Base-by-base conservation (phyloP, 2,113 vertebrate species). In the Ondatra zibethicus region DNA sequence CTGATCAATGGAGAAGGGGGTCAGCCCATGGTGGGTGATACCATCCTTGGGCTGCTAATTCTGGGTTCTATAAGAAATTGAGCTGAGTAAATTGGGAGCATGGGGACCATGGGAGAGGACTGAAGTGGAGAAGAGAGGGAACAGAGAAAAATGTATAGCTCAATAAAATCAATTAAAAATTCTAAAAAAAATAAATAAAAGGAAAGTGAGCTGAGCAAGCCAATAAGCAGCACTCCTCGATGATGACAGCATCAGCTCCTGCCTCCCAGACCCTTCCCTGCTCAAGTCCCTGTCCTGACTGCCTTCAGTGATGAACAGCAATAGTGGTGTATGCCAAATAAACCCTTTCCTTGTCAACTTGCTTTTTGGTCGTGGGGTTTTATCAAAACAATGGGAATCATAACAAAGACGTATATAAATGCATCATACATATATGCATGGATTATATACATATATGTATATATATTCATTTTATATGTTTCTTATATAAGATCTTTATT, bases 221-320 rank as follows among this genome's bases (percentile, higher is more conserved):
- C 36, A 39, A 39, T 39, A 73, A 73, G 70, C 19, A 39, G 8
- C 19, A 10, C 7, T 21, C 70, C 17, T 39, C 36, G 9, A n/a
- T 10, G 36, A 19, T 3, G 17, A 21, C 7, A 9, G 7, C 36
- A 72, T 72, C 36, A 72, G 7, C 17, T n/a, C 17, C 36, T 10
- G n/a, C n/a, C 19, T 72, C 19, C 0, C 0, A 21, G 8, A 23
- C 36, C 17, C 36, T 39, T 17, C 36, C 8, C 7, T 39, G 8
- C n/a, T 2, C 21, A 36, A 72, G 36, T 72, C 19, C 17, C 70
- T 73, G 70, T 23, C 36, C 16, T 73, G 16, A 39, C 36, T 23
- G 21, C 19, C 19, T 73, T 73, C n/a, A 73, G n/a, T 73, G 70
- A 39, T 39, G 70, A 73, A 39, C 36, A 73, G 36, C 36, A 72